Evolutionary conservation across 2,888 invertebrate genomes (phyloP).

Genomic region (Platycheirus albimanus): DNA sequence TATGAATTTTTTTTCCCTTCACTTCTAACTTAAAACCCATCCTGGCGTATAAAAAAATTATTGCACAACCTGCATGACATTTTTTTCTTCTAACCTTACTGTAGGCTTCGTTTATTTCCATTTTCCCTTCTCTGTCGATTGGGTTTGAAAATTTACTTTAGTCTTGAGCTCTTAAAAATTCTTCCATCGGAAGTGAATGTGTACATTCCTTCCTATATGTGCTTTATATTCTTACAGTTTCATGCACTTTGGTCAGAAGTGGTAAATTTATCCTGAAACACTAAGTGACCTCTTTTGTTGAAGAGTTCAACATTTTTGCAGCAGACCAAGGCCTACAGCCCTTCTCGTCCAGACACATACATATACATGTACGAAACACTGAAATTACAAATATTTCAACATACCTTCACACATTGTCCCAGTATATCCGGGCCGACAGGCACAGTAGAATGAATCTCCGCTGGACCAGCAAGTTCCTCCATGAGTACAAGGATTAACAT

Average conservation of each 20-base stretch:
- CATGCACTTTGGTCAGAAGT: slow-evolving; percentile 40
- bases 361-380: neutral
- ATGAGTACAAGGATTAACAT: slow-evolving; percentile 89
- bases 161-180: slow-evolving; percentile 6
- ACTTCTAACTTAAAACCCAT: too few relatives aligned
- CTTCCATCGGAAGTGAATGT: neutral
- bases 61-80: too few relatives aligned
- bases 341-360: slow-evolving; percentile 4
- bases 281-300: slow-evolving; percentile 51
- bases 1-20: too few relatives aligned
- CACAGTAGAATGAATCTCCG: slow-evolving; percentile 90
- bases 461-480: slow-evolving; percentile 91
- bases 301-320: slow-evolving; percentile 39
- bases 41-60: too few relatives aligned
- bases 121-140: neutral
- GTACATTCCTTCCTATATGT: neutral
- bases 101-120: too few relatives aligned
- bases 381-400: slow-evolving; percentile 60
- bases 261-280: slow-evolving; percentile 44
- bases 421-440: slow-evolving; percentile 90
- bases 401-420: slow-evolving; percentile 91
- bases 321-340: neutral
- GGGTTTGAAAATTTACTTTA: neutral
- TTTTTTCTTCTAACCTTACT: too few relatives aligned
- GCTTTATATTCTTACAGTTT: neutral